These are phyloP conservation scores for Elanoides forficatus DNA, from an alignment of 2,113 vertebrate species.

Conservation along the genomic window DNA sequence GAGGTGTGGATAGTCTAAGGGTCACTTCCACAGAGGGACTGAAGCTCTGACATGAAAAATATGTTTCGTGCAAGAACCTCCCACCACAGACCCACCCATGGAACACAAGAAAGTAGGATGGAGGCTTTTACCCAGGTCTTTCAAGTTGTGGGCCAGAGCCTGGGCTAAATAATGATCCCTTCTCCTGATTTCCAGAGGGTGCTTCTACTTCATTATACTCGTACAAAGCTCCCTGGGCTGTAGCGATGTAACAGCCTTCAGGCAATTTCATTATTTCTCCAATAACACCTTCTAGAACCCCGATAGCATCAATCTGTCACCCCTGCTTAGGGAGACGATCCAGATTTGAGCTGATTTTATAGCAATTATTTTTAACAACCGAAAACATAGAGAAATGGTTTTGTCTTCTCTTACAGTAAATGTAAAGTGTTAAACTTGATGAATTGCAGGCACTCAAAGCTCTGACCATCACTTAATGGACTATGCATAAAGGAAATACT, in stretches of 20 bases:
- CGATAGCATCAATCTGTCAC: neutral
- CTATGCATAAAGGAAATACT: neutral
- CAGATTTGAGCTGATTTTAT: neutral
- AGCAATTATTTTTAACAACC: neutral
- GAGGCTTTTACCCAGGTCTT: neutral
- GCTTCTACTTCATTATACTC: neutral
- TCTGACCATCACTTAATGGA: neutral
- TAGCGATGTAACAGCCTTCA: neutral
- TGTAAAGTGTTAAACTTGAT: neutral
- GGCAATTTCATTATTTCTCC: neutral
- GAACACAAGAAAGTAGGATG: neutral
- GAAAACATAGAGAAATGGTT: neutral
- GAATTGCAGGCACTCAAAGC: neutral
- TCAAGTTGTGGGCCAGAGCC: neutral
- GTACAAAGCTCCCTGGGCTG: neutral
- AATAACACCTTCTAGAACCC: neutral
- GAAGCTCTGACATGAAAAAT: neutral
- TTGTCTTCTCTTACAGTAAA: neutral
- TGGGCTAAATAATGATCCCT: neutral
- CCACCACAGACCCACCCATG: neutral
- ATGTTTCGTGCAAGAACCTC: neutral
- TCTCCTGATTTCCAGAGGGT: neutral
- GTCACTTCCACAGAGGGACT: neutral
- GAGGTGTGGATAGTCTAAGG: neutral
- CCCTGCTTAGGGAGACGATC: neutral